Conservation (phyloP, 92 coral and sea anemone species). For the Porites evermanni region DNA sequence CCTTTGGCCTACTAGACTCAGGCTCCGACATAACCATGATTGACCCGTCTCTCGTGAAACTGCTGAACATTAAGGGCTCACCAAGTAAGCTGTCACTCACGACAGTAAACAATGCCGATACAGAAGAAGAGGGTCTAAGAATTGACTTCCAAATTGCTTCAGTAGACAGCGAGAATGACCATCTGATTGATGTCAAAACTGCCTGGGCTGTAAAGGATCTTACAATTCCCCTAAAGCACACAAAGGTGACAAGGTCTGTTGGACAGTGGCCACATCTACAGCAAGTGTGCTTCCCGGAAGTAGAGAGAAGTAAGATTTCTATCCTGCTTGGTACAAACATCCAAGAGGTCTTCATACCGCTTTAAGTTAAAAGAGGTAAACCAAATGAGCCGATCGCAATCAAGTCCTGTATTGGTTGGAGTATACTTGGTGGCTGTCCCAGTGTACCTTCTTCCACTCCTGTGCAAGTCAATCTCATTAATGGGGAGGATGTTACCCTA, state of each 20-base stretch:
- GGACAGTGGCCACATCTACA: constrained; percentile 58
- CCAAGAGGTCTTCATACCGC: too few relatives aligned
- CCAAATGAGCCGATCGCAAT: too few relatives aligned
- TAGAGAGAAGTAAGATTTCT: too few relatives aligned
- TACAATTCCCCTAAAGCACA: constrained; percentile 44
- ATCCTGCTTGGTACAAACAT: too few relatives aligned
- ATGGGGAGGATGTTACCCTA: too few relatives aligned
- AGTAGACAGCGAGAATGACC: constrained; percentile 15
- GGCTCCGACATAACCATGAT: constrained; percentile 68
- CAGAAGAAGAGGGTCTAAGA: constrained; percentile 47
- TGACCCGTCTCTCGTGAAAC: constrained; percentile 49
- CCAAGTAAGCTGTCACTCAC: constrained; percentile 38
- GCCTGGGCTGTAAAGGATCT: constrained; percentile 49
- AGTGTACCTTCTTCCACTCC: too few relatives aligned
- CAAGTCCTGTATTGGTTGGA: too few relatives aligned
- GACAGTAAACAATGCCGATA: constrained; percentile 42
- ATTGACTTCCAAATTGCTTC: constrained; percentile 47
- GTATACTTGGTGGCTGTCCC: too few relatives aligned
- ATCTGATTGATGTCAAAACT: constrained; percentile 4
- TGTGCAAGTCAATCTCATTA: too few relatives aligned
- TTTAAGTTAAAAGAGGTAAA: too few relatives aligned
- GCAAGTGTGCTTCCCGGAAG: too few relatives aligned
- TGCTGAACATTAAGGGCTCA: constrained; percentile 38
- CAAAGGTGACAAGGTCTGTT: neutral
- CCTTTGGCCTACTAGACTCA: constrained; percentile 58